phyloP scores from a whole-genome alignment of 2,797 vertebrate genomes.

The Leuciscus waleckii region DNA sequence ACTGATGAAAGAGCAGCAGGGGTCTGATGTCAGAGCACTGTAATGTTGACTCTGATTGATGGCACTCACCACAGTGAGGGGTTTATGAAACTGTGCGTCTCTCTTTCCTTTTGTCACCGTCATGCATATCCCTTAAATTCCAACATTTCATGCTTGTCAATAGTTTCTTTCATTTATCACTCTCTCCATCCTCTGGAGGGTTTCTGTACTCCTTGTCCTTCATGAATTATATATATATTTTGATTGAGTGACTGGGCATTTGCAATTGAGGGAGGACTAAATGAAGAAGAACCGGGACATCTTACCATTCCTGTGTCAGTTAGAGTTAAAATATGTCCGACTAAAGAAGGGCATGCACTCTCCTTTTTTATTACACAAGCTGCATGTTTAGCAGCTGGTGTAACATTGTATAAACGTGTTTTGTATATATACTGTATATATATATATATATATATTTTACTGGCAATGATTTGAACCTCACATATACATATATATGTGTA shows the following conservation, averaged over 20 bases:
- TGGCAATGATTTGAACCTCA: too few species aligned
- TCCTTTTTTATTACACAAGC: neutral
- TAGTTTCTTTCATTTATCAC: conserved; percentile 8
- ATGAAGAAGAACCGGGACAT: neutral
- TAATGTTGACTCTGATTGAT: conserved; percentile 70
- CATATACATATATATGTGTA: too few species aligned
- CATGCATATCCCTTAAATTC: neutral
- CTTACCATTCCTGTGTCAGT: neutral
- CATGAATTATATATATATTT: neutral
- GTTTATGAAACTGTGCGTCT: conserved; percentile 62
- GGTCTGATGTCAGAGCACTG: conserved; percentile 68
- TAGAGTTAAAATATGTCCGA: neutral
- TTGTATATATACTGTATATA: too few species aligned
- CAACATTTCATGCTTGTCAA: conserved; percentile 9
- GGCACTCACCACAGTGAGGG: conserved; percentile 66
- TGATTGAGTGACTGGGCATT: neutral
- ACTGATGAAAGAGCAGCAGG: conserved; percentile 70
- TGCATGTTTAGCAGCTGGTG: neutral
- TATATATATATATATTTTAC: too few species aligned
- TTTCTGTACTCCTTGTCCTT: neutral
- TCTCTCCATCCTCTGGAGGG: neutral
- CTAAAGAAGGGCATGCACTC: neutral
- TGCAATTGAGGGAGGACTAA: neutral
- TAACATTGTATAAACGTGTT: too few species aligned
- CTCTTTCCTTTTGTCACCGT: neutral